Conservation (phyloP, 2,113 vertebrate species). For the Microcebus ravelobensis region DNA sequence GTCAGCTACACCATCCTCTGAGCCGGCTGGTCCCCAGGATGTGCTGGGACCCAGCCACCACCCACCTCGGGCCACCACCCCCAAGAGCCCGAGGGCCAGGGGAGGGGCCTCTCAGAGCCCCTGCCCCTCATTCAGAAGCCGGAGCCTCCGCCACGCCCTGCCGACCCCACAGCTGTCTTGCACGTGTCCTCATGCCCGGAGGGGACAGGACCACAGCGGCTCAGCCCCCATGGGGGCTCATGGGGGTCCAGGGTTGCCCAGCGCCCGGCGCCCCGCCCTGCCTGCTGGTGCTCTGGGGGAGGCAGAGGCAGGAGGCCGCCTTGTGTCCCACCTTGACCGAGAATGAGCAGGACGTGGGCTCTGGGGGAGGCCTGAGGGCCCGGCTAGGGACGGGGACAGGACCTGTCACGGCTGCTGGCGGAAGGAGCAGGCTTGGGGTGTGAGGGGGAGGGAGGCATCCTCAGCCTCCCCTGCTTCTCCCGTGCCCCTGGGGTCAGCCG, state of each 20-base stretch:
- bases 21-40: neutral
- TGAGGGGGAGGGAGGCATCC: slow-evolving; percentile 23
- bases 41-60: neutral
- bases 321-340: too few relatives aligned
- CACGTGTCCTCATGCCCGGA: too few relatives aligned
- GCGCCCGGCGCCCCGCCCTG: too few relatives aligned
- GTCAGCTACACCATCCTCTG: fast-evolving
- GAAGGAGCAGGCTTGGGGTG: slow-evolving; percentile 64
- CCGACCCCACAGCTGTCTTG: too few relatives aligned
- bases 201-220: too few relatives aligned
- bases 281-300: neutral
- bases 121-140: too few relatives aligned
- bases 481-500: neutral
- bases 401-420: slow-evolving; percentile 70
- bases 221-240: neutral
- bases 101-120: too few relatives aligned
- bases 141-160: too few relatives aligned
- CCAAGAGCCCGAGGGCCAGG: too few relatives aligned
- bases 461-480: neutral
- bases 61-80: too few relatives aligned
- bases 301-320: neutral
- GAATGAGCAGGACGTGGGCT: neutral
- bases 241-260: neutral
- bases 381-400: neutral
- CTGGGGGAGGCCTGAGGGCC: neutral